Conservation (phyloP, 2,888 invertebrate genomes). For the Erebia aethiops region DNA sequence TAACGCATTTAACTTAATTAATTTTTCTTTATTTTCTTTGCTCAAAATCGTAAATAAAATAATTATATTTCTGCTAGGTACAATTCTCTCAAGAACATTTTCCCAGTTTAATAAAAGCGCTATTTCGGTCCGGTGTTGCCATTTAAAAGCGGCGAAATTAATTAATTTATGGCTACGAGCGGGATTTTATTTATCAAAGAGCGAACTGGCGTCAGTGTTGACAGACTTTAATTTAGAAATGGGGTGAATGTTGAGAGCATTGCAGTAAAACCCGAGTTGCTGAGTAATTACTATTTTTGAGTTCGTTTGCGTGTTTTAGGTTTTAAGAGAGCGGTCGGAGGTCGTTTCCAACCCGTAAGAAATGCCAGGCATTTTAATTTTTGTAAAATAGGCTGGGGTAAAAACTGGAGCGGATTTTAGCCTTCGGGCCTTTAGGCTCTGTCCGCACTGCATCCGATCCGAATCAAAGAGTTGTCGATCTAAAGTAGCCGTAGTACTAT, state of each 20-base stretch:
- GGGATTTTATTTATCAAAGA: slow-evolving; percentile 7
- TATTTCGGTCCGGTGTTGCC: slow-evolving; percentile 6
- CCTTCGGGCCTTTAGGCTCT: too few species aligned
- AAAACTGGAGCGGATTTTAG: too few species aligned
- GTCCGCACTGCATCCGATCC: too few species aligned
- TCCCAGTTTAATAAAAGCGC: background rate
- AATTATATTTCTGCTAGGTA: background rate
- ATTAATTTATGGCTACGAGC: slow-evolving; percentile 8
- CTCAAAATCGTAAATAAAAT: background rate
- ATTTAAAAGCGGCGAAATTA: slow-evolving; percentile 6
- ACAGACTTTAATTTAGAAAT: slow-evolving; percentile 5
- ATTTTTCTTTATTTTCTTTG: background rate
- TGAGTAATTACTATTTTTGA: too few species aligned
- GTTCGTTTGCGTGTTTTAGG: too few species aligned
- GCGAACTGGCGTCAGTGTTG: slow-evolving; percentile 1
- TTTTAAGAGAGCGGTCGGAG: too few species aligned
- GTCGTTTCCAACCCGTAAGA: too few species aligned
- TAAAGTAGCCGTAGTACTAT: too few species aligned
- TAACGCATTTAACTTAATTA: background rate
- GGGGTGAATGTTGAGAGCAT: background rate
- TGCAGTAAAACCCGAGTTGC: too few species aligned
- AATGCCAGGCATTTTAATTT: too few species aligned
- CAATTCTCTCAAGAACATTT: slow-evolving; percentile 4
- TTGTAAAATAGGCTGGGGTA: too few species aligned
- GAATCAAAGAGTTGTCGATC: too few species aligned